These are phyloP conservation scores for Orthonychiurus folsomi DNA, from an alignment of 2,888 invertebrate species.

Conservation along the genomic window DNA sequence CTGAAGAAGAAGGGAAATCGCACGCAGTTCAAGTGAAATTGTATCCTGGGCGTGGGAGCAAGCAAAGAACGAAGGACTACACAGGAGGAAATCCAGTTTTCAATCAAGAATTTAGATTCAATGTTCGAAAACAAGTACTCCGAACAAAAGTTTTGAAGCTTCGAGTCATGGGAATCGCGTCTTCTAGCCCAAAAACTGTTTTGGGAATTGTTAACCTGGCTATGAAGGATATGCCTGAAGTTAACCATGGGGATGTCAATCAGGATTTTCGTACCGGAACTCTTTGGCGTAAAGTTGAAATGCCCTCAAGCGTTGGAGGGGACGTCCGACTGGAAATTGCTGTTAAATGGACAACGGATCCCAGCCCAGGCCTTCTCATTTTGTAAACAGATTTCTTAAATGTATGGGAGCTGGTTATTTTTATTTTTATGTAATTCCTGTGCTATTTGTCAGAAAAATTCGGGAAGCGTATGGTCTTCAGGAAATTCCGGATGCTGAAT, in stretches of 20 bases:
- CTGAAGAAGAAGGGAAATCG: slow-evolving; percentile 15
- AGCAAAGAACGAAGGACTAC: slow-evolving; percentile 34
- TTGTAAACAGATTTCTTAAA: too few species aligned
- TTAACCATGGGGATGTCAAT: slow-evolving; percentile 20
- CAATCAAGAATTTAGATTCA: slow-evolving; percentile 38
- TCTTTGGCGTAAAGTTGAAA: slow-evolving; percentile 34
- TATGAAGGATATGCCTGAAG: slow-evolving; percentile 32
- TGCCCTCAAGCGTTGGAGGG: slow-evolving; percentile 29
- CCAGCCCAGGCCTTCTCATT: slow-evolving; percentile 34
- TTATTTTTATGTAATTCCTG: too few species aligned
- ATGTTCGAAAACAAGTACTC: slow-evolving; percentile 30
- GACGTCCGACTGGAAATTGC: slow-evolving; percentile 35
- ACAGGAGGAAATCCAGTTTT: slow-evolving; percentile 30
- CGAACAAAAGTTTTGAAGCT: slow-evolving; percentile 36
- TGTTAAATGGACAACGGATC: slow-evolving; percentile 33
- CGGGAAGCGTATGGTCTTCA: slow-evolving; percentile 38
- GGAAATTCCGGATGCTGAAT: slow-evolving; percentile 33
- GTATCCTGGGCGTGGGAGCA: slow-evolving; percentile 34
- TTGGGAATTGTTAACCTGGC: slow-evolving; percentile 37
- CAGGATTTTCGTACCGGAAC: slow-evolving; percentile 31
- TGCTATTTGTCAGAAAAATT: too few species aligned
- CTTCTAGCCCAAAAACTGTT: slow-evolving; percentile 18
- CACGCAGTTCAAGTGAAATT: slow-evolving; percentile 36
- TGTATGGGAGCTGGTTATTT: too few species aligned
- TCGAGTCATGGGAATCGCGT: slow-evolving; percentile 24